Base-by-base conservation (phyloP, 2,888 invertebrate species). In the Leucophora obtusa region DNA sequence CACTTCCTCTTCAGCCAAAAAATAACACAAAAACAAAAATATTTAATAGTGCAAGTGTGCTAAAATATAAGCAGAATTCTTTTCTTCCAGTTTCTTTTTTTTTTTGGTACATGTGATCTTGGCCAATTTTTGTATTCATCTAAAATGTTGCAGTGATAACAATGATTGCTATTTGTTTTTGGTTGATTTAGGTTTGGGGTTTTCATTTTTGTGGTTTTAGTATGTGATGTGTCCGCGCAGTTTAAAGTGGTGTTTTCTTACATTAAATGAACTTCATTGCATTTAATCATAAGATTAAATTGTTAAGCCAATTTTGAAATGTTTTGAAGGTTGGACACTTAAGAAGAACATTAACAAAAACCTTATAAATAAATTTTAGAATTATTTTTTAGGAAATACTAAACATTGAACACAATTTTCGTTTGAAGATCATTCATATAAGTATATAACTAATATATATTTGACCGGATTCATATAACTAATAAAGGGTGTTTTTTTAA, bases 1-100 rank as follows among this genome's bases (percentile, higher is more conserved):
- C 85, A 88, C 87, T 88, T 88, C 88, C 88, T 88, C 87, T 87
- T 88, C 88, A 89, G 86, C 85, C 85, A 83, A 86, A 88, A 53
- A 54, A 58, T 59, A 68, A 58, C 50, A 51, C 63, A 28, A 33
- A 28, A 17, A 58, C n/a, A 24, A 62, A 82, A 62, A 53, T 63
- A 54, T 60, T 70, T 69, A 81, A 83, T 68, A 82, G 79, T 69
- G 38, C 82, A 82, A 76, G 81, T 81, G 81, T 81, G 81, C 81
- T 81, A 77, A 66, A 77, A 70, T 33, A 24, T 66, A 59, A 66
- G 18, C 65, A 58, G 66, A 62, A 66, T 75, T 68, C 33, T 51
- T 59, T 66, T 38, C 11, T 54, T 51, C 38, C 24, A 38, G 9
- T 58, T 63, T 54, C 6, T 28, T 28, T 28, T 28, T 28, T 28